Evolutionary conservation across 2,113 vertebrate species (phyloP).

Genomic region (Cairina moschata): DNA sequence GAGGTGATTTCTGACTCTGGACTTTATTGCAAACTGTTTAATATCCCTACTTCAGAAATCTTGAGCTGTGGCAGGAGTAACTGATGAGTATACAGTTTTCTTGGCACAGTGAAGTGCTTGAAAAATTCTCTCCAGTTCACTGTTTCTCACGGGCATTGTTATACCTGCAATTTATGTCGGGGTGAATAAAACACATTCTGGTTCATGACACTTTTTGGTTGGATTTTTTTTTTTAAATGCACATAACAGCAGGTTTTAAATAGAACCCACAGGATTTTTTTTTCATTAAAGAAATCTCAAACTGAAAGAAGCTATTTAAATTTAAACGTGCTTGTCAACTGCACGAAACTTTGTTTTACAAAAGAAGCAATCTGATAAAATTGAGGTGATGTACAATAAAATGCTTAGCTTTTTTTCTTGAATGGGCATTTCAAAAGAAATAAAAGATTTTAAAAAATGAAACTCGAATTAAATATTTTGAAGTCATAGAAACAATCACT

Average conservation of each 20-base stretch:
- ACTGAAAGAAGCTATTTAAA: background rate
- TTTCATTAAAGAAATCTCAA: background rate
- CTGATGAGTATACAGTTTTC: background rate
- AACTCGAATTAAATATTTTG: slow-evolving; percentile 26
- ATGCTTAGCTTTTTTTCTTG: background rate
- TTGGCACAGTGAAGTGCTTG: background rate
- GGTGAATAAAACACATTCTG: slow-evolving; percentile 16
- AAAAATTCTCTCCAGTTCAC: background rate
- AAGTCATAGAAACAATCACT: slow-evolving; percentile 15
- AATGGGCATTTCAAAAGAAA: background rate
- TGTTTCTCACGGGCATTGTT: background rate
- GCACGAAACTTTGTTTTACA: slow-evolving; percentile 5
- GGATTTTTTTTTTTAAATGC: background rate
- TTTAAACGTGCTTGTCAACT: slow-evolving; percentile 7
- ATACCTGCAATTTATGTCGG: background rate
- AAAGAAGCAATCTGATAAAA: slow-evolving; percentile 21
- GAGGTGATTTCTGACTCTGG: accelerated
- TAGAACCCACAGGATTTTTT: background rate
- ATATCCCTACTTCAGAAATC: background rate
- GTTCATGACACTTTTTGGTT: background rate
- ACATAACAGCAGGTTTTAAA: background rate
- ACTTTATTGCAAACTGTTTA: background rate
- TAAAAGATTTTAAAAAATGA: background rate
- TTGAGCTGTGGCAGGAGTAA: background rate
- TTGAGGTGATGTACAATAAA: background rate